Evolutionary conservation across 2,888 invertebrate genomes (phyloP).

Genomic region (Oasisia sp.): DNA sequence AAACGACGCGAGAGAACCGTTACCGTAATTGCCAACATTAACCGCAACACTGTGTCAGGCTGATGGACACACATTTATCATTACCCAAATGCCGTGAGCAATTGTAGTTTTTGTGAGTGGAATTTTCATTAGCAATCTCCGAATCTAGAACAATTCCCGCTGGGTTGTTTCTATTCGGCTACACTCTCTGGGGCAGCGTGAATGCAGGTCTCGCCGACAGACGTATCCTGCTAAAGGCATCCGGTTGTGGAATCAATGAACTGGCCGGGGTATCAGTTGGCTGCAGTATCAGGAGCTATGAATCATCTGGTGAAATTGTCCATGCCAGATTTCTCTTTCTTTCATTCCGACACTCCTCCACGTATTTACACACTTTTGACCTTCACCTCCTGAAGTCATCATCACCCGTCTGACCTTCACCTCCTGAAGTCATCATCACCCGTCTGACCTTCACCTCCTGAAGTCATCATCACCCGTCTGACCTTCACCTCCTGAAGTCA

Average conservation of each 20-base stretch:
- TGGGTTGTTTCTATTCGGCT: not conserved
- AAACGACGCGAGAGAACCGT: not conserved
- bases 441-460: too few species aligned
- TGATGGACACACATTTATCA: not conserved
- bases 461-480: too few species aligned
- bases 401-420: too few species aligned
- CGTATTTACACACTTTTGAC: too few species aligned
- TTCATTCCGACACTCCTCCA: not conserved
- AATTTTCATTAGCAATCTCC: not conserved
- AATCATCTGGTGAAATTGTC: not conserved
- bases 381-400: too few species aligned
- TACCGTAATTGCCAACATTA: not conserved
- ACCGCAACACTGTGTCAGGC: not conserved
- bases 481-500: too few species aligned
- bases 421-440: too few species aligned
- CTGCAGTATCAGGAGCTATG: not conserved
- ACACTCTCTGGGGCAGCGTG: not conserved
- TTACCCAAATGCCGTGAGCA: not conserved
- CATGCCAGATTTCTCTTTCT: not conserved
- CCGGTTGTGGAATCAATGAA: not conserved
- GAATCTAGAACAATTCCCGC: not conserved
- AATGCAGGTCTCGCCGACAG: not conserved
- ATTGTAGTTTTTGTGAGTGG: not conserved
- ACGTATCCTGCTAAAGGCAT: not conserved
- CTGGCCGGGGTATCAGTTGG: not conserved